phyloP scores from a whole-genome alignment of 2,113 vertebrate species.

The Micromys minutus region DNA sequence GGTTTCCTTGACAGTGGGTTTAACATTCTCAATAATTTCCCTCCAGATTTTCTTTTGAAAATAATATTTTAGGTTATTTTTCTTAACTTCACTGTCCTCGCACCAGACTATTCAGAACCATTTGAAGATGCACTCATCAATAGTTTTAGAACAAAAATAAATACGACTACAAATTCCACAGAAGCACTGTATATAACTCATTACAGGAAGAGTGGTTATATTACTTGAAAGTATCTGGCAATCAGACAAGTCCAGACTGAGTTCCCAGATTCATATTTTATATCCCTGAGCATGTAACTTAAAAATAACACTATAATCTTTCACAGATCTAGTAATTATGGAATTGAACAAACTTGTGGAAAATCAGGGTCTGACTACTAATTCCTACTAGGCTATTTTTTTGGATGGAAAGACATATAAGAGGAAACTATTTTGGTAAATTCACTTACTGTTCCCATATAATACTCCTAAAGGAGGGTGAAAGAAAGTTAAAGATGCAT shows the following conservation, averaged over 20 bases:
- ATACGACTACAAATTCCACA: neutral
- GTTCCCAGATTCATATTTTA: neutral
- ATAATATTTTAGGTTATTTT: neutral
- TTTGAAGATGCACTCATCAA: neutral
- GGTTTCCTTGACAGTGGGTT: neutral
- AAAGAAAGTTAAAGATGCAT: neutral
- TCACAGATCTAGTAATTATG: neutral
- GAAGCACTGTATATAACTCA: neutral
- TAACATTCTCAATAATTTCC: neutral
- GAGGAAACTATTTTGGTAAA: constrained; percentile 39
- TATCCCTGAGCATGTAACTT: neutral
- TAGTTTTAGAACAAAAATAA: neutral
- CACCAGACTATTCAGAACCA: neutral
- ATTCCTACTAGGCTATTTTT: neutral
- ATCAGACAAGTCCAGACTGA: neutral
- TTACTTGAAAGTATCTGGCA: neutral
- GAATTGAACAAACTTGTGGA: neutral
- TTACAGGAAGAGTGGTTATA: neutral
- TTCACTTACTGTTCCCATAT: neutral
- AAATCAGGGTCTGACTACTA: constrained; percentile 20
- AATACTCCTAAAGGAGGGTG: constrained; percentile 2
- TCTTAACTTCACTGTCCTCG: neutral
- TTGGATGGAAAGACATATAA: constrained; percentile 3
- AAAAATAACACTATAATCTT: neutral
- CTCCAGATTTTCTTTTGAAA: neutral